A percentile compares a stretch with the other conserved stretches of the same genome.
Conservation (phyloP, 2,113 vertebrate species). For the Trogon melanurus region DNA sequence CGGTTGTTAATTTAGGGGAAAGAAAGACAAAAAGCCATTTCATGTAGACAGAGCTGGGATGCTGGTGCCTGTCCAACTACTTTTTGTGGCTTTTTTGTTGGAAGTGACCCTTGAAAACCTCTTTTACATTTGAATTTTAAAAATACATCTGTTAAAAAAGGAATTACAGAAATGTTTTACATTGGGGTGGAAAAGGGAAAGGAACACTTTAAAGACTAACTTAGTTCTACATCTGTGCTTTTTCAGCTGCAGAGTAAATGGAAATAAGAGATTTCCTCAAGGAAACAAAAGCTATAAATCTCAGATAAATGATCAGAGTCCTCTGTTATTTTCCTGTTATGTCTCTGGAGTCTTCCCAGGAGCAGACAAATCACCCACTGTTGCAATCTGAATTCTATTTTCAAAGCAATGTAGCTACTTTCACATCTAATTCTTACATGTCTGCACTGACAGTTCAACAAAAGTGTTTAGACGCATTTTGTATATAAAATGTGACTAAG, state of each 20-base stretch:
- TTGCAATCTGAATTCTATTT: slow-evolving; percentile 21
- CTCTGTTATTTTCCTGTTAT: slow-evolving; percentile 37
- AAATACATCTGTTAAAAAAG: slow-evolving; percentile 43
- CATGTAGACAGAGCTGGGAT: slow-evolving; percentile 35
- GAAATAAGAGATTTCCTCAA: slow-evolving; percentile 63
- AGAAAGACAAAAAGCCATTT: slow-evolving; percentile 63
- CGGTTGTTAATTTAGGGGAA: slow-evolving; percentile 46
- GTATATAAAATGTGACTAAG: background rate
- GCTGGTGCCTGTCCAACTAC: slow-evolving; percentile 43
- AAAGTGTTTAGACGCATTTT: background rate
- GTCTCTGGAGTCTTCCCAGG: slow-evolving; percentile 25
- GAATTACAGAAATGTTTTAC: slow-evolving; percentile 25
- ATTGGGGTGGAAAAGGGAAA: slow-evolving; percentile 26
- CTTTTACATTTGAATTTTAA: slow-evolving; percentile 55
- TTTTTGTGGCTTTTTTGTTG: slow-evolving; percentile 26
- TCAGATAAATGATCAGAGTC: slow-evolving; percentile 17
- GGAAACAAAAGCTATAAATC: slow-evolving; percentile 66
- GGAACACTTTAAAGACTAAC: background rate
- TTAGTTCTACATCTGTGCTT: slow-evolving; percentile 49
- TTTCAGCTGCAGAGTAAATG: slow-evolving; percentile 61
- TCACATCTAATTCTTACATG: background rate
- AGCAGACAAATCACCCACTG: background rate
- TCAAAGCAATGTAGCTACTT: background rate
- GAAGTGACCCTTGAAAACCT: slow-evolving; percentile 32
- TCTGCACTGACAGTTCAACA: background rate